A percentile compares a stretch with the other conserved stretches of the same genome.
Conservation (phyloP, 2,888 invertebrate genomes). For the Cerceris rybyensis region DNA sequence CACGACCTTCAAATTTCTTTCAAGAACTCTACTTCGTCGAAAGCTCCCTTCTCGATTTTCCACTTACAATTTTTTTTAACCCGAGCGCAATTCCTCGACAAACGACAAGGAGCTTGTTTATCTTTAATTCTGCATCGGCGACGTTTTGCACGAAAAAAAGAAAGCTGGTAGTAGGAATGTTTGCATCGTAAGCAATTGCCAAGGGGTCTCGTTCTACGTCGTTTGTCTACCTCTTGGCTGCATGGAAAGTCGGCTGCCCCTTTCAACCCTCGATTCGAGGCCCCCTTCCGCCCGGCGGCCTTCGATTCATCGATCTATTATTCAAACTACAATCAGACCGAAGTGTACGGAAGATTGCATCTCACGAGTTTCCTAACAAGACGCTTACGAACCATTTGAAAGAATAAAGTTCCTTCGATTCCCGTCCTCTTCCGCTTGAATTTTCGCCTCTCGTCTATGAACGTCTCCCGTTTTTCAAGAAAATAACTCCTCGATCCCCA, state of each 20-base stretch:
- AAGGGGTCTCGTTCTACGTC: neutral
- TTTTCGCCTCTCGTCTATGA: slow-evolving; percentile 1
- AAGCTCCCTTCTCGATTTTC: no score
- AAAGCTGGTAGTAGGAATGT: neutral
- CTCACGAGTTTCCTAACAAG: slow-evolving; percentile 43
- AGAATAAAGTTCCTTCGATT: slow-evolving; percentile 40
- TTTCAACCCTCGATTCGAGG: slow-evolving; percentile 15
- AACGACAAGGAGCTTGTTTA: slow-evolving; percentile 2
- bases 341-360: slow-evolving; percentile 32
- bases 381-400: slow-evolving; percentile 43
- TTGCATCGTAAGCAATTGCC: slow-evolving; percentile 16
- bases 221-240: neutral
- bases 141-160: neutral
- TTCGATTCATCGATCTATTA: slow-evolving; percentile 51
- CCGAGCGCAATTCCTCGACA: neutral
- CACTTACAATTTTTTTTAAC: neutral
- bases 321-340: slow-evolving; percentile 49
- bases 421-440: slow-evolving; percentile 11
- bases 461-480: slow-evolving; percentile 6
- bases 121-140: slow-evolving; percentile 8
- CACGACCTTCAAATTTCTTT: no score
- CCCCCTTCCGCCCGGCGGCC: no score
- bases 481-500: slow-evolving; percentile 2
- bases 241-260: slow-evolving; percentile 8
- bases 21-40: no score